These are phyloP conservation scores for Alectura lathami DNA, from an alignment of 2,113 vertebrate genomes.

Conservation along the genomic window DNA sequence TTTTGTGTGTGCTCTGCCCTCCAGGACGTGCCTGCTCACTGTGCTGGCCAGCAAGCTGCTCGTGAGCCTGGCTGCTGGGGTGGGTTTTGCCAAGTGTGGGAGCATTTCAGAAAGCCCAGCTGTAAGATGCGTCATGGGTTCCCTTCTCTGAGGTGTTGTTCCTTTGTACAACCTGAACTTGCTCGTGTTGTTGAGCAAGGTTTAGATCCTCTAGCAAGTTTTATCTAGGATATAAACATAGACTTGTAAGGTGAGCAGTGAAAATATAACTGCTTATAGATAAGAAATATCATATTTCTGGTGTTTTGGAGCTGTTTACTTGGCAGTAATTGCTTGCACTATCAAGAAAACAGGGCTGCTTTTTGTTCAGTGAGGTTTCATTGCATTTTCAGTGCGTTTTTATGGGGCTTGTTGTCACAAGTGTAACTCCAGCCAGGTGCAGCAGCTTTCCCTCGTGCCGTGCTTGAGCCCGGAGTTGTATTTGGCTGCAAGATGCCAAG, in stretches of 20 bases:
- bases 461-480: neutral
- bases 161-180: neutral
- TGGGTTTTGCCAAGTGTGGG: neutral
- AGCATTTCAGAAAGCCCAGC: neutral
- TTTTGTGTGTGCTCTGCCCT: neutral
- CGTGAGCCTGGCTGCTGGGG: neutral
- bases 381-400: too few relatives aligned
- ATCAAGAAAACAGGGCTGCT: neutral
- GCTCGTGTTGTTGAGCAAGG: neutral
- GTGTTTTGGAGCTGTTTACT: neutral
- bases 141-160: neutral
- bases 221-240: neutral
- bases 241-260: neutral
- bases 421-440: neutral
- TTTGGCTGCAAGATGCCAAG: neutral
- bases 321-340: neutral
- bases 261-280: neutral
- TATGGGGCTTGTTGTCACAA: neutral
- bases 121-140: neutral
- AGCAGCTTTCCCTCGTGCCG: neutral
- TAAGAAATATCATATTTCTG: too few relatives aligned
- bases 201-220: neutral
- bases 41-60: neutral
- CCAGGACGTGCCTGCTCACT: neutral
- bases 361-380: neutral